These are phyloP conservation scores for Argyresthia goedartella DNA, from an alignment of 2,888 invertebrate genomes.

Conservation along the genomic window DNA sequence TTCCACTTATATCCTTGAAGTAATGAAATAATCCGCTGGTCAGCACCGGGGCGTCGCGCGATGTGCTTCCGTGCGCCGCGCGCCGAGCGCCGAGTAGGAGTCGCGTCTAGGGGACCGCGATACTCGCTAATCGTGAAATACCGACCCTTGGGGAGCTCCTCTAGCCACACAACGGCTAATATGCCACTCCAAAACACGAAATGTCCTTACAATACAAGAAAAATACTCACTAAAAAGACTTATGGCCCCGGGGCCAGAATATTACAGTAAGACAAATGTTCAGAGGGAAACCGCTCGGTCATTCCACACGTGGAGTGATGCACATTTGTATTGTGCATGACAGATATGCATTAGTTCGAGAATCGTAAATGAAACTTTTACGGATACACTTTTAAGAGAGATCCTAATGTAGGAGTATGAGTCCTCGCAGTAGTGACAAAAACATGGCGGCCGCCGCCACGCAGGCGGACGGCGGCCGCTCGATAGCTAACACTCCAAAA, in stretches of 20 bases:
- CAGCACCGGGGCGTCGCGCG: too few relatives aligned
- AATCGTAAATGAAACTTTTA: too few relatives aligned
- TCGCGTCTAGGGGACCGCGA: neutral
- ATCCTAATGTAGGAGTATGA: too few relatives aligned
- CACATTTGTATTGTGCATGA: too few relatives aligned
- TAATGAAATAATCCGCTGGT: too few relatives aligned
- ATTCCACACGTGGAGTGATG: neutral
- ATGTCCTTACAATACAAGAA: constrained; percentile 14
- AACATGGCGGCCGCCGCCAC: too few relatives aligned
- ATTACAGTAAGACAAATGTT: constrained; percentile 17
- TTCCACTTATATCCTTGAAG: too few relatives aligned
- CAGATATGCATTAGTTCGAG: too few relatives aligned
- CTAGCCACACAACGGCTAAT: constrained; percentile 17
- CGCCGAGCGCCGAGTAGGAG: too few relatives aligned
- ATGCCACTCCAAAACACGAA: constrained; percentile 25
- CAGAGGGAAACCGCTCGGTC: constrained; percentile 5
- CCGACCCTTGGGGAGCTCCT: constrained; percentile 34
- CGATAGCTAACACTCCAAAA: constrained; percentile 23
- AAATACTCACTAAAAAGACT: constrained; percentile 30
- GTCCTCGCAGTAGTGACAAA: too few relatives aligned
- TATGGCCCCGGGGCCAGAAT: constrained; percentile 15
- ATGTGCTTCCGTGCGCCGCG: too few relatives aligned
- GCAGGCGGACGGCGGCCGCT: neutral
- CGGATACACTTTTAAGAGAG: too few relatives aligned
- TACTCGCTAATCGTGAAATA: constrained; percentile 60